A percentile compares a stretch with the other conserved stretches of the same genome.
Evolutionary conservation across 2,113 vertebrate species (phyloP).

Genomic region (Dicrurus megarhynchus): DNA sequence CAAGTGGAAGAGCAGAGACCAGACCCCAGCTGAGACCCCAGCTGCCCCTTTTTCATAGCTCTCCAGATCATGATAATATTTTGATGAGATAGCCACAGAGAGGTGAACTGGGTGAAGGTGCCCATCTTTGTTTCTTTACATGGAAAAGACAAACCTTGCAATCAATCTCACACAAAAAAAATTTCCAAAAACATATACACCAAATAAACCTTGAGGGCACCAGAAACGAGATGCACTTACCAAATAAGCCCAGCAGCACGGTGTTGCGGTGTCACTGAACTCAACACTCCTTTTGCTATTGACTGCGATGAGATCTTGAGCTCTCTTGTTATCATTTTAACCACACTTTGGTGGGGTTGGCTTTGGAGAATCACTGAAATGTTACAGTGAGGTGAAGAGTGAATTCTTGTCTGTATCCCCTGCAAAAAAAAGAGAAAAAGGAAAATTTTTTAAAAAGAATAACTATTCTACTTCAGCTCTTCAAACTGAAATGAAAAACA

Average conservation of each 20-base stretch:
- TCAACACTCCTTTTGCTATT: neutral
- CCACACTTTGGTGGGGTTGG: neutral
- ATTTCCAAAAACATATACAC: neutral
- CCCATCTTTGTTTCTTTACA: neutral
- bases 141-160: neutral
- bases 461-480: neutral
- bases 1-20: neutral
- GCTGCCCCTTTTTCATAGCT: neutral
- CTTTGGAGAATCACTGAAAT: neutral
- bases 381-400: neutral
- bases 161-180: neutral
- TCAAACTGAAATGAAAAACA: neutral
- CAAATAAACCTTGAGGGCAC: neutral
- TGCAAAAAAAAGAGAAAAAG: too few species aligned
- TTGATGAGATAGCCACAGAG: neutral
- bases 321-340: neutral
- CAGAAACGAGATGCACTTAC: neutral
- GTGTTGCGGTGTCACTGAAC: neutral
- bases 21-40: neutral
- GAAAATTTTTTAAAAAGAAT: neutral
- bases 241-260: neutral
- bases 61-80: accelerated
- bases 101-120: neutral
- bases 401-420: neutral
- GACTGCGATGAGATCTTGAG: neutral